phyloP scores from a whole-genome alignment of 1,140 invertebrate species.

The Lucilia cuprina region DNA sequence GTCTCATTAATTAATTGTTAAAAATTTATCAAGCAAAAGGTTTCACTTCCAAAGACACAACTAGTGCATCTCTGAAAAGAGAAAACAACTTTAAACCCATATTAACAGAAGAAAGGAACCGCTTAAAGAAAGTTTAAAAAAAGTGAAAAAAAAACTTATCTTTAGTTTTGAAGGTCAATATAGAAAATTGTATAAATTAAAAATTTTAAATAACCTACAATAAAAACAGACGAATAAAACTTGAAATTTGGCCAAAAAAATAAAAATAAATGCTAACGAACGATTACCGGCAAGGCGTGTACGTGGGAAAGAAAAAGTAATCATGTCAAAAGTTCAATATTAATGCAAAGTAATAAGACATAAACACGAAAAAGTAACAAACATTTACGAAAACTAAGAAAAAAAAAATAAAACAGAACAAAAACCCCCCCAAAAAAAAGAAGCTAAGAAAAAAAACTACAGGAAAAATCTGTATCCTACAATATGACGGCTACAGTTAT shows the following conservation, averaged over 20 bases:
- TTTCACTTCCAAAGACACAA: background rate
- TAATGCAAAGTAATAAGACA: constrained; percentile 15
- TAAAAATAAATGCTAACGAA: background rate
- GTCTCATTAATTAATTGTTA: background rate
- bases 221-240: background rate
- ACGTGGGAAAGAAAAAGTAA: background rate
- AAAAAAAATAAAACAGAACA: background rate
- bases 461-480: background rate
- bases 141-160: background rate
- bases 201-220: background rate
- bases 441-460: background rate
- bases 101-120: background rate
- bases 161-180: constrained; percentile 4
- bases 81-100: background rate
- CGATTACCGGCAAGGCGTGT: too few relatives aligned
- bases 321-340: background rate
- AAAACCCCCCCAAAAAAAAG: background rate
- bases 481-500: constrained; percentile 12
- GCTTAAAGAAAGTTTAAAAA: background rate
- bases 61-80: background rate
- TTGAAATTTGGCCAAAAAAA: background rate
- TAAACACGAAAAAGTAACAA: background rate
- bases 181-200: background rate
- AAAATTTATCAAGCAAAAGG: background rate
- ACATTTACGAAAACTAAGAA: background rate